phyloP scores from a whole-genome alignment of 2,888 invertebrate species.

The Cryptus viduatorius region DNA sequence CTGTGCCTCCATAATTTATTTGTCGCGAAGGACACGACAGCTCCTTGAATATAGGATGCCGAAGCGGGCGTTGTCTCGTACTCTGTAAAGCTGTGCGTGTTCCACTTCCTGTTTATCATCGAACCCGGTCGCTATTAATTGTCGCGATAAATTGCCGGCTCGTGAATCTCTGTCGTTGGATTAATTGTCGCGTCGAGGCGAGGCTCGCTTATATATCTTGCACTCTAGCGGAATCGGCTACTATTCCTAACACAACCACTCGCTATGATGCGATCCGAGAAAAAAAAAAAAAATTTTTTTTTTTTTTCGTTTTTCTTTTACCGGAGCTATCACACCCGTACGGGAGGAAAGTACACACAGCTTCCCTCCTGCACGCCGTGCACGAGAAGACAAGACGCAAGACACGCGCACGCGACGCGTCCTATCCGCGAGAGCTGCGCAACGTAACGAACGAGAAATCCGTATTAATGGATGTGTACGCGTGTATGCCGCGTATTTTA shows the following conservation, averaged over 20 bases:
- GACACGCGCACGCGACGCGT: conserved; percentile 70
- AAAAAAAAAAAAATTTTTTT: conserved; percentile 46
- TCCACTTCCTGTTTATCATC: conserved; percentile 76
- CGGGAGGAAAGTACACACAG: conserved; percentile 26
- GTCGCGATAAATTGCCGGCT: conserved; percentile 76
- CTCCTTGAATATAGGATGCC: conserved; percentile 26
- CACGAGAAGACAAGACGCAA: conserved; percentile 46
- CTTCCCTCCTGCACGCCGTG: conserved; percentile 41
- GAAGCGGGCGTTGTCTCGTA: conserved; percentile 62
- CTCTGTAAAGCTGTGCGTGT: conserved; percentile 33
- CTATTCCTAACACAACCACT: conserved; percentile 7
- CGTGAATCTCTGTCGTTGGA: conserved; percentile 69
- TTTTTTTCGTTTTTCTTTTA: conserved; percentile 20
- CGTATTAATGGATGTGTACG: conserved; percentile 64
- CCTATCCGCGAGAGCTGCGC: conserved; percentile 18
- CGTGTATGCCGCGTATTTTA: conserved; percentile 32
- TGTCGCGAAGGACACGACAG: conserved; percentile 48
- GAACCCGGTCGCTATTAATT: conserved; percentile 76
- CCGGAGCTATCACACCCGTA: not conserved
- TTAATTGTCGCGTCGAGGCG: conserved; percentile 68
- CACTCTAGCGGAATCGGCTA: conserved; percentile 9
- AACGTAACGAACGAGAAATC: conserved; percentile 67
- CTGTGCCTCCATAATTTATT: conserved; percentile 52
- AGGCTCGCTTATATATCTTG: not conserved
- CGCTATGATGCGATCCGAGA: conserved; percentile 17